Evolutionary conservation across 1,140 invertebrate genomes (phyloP), one percentile per base, ranked within the genome.

Genomic region (Zaprionus davidi): DNA sequence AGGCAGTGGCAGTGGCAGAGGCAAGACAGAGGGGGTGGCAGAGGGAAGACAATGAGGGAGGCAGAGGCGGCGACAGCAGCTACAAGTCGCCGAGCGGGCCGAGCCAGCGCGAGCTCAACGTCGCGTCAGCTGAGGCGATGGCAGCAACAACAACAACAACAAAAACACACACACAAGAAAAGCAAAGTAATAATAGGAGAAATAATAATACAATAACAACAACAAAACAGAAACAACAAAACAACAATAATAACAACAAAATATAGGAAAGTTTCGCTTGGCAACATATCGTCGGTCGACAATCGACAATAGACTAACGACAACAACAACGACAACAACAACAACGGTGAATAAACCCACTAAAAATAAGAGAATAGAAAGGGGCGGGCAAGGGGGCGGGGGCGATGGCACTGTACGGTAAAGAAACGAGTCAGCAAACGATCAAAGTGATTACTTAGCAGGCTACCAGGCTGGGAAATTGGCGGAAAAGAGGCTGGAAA

Each of bases 191-290:
- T 38, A 53, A 65, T 55, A 65, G 31, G 15, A 55, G 13, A 38
- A 65, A 71, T 24, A 57, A 68, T 51, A 62, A 68, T 20, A 56
- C 17, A 44, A 53, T 17, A 66, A 63, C 44, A 38, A 58, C 26
- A 31, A 24, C 9, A 70, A 31, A 31, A 34, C 3, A 55, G 7
- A 26, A 65, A 71, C n/a, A 57, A 73, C 56, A 60, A 68, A 41
- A 53, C 26, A 66, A 63, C 46, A 38, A 58, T 15, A 31, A 24
- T 3, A 70, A 36, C 31, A 49, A 68, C 5, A 73, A 41, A 17
- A 71, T 60, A 71, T 71, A 72, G 63, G 74, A 77, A 77, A 77
- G 75, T 73, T 77, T 67, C 58, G 75, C 75, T 77, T 73, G 75
- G 75, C 75, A 77, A 77, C 75, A 72, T 72, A 77, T 73, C 75